A percentile compares a stretch with the other conserved stretches of the same genome.
Conservation (phyloP, 2,888 invertebrate species). For the Oligia latruncula region DNA sequence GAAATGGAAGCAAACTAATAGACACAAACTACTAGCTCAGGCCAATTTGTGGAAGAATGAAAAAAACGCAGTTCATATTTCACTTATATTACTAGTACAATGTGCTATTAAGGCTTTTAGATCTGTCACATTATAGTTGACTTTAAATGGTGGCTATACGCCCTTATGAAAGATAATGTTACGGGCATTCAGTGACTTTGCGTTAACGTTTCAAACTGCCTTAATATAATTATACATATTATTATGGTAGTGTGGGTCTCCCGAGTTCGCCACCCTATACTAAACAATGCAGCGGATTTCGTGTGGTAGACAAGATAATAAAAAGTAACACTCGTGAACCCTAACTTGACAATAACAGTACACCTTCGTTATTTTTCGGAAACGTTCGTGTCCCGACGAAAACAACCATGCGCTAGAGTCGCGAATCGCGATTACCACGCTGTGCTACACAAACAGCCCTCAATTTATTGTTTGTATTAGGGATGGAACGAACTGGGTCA, state of each 20-base stretch:
- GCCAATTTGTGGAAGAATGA: constrained; percentile 20
- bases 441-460: constrained; percentile 19
- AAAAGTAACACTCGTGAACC: constrained; percentile 1
- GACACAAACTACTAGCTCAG: neutral
- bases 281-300: neutral
- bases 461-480: constrained; percentile 47
- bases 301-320: constrained; percentile 11
- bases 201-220: neutral
- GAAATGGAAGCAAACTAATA: constrained; percentile 21
- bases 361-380: constrained; percentile 29
- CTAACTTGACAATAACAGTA: constrained; percentile 3
- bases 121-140: constrained; percentile 25
- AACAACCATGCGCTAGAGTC: constrained; percentile 44
- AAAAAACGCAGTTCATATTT: constrained; percentile 36
- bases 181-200: neutral
- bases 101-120: constrained; percentile 32
- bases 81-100: constrained; percentile 42
- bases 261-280: neutral
- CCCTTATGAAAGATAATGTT: constrained; percentile 3
- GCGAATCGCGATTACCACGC: constrained; percentile 29
- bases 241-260: neutral
- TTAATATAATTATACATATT: neutral
- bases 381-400: constrained; percentile 1
- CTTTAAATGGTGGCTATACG: constrained; percentile 5
- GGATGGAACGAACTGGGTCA: constrained; percentile 53